Base-by-base conservation (phyloP, 2,888 invertebrate species). In the Cheiracanthium punctorium region DNA sequence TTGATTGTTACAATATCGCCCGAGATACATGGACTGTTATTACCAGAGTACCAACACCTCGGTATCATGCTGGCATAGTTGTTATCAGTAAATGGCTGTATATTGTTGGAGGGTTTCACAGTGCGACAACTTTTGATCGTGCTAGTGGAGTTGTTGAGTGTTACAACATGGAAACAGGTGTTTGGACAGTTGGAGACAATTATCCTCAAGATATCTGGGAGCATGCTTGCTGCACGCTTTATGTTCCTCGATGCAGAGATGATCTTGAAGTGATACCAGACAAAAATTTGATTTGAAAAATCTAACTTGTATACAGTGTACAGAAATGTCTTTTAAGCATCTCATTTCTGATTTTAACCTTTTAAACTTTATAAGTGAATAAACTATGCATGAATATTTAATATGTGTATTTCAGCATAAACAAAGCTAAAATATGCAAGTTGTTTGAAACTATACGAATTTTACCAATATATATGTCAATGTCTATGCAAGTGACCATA, bases 201-300 rank as follows among this genome's bases (percentile, higher is more conserved):
- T 94, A 94, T 90, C 94, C 94, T 0, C 94, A 94, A 89, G 94
- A 95, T 90, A 93, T 95, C 82, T 95, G 95, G 95, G 95, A 95
- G 90, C 95, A 95, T 89, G 93, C 94, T 0, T 94, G 94, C 90
- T 94, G 94, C 70, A 93, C 94, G 33, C 92, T 95, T 80, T 95
- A 94, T 91, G 93, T 95, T 89, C 95, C 95, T 65, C 93, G 93
- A 81, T 92, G 92, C 88, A 90, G 93, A 80, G 93, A 93, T 89
- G 93, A 93, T 88, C 92, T 93, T 92, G 93, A 93, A 89, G 93
- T 93, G 29, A 89, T 88, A 41, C 77, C 88, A 29, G 89, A 89
- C 58, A 88, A 88, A 24, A 58, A 58, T 58, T 24, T 58, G 58
- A 58, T 58, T 58, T 58, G 24, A 58, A 7, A 24, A 24, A 5